These are phyloP conservation scores for Aphidoletes aphidimyza DNA, from an alignment of 2,888 invertebrate genomes.

Conservation along the genomic window DNA sequence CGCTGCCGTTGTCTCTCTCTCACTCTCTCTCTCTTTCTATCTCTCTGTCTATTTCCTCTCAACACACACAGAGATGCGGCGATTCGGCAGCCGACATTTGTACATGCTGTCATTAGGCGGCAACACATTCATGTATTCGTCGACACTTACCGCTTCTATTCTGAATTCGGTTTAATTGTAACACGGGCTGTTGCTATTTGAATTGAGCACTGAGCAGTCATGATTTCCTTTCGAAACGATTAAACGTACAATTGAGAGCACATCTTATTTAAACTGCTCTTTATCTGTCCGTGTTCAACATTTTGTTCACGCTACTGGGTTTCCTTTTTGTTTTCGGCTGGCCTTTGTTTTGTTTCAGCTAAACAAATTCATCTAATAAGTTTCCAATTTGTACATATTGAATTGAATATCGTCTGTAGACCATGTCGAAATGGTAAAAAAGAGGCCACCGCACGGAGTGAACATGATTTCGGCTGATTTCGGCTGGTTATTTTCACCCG, in stretches of 20 bases:
- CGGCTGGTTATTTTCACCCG: not conserved
- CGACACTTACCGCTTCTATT: conserved; percentile 8
- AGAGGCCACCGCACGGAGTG: not conserved
- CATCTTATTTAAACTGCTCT: conserved; percentile 19
- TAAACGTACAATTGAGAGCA: not conserved
- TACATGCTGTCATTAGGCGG: conserved; percentile 30
- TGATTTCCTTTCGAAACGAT: conserved; percentile 45
- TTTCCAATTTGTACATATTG: conserved; percentile 39
- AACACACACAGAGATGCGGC: not conserved
- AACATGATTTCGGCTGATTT: not conserved
- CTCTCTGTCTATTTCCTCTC: not conserved
- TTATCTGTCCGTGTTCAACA: not conserved
- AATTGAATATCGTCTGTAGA: not conserved
- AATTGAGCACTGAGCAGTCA: conserved; percentile 43
- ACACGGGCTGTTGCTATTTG: not conserved
- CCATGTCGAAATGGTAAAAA: not conserved
- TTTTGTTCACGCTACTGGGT: conserved; percentile 19
- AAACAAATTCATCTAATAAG: conserved; percentile 30
- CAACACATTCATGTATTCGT: conserved; percentile 26
- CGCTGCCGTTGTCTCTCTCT: not conserved
- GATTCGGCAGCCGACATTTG: not conserved
- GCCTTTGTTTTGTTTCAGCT: not conserved
- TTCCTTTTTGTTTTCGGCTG: not conserved
- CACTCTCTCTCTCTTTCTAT: no score
- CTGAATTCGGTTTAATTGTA: conserved; percentile 20